Base-by-base conservation (phyloP, 2,888 invertebrate species). In the Xestia c-nigrum region DNA sequence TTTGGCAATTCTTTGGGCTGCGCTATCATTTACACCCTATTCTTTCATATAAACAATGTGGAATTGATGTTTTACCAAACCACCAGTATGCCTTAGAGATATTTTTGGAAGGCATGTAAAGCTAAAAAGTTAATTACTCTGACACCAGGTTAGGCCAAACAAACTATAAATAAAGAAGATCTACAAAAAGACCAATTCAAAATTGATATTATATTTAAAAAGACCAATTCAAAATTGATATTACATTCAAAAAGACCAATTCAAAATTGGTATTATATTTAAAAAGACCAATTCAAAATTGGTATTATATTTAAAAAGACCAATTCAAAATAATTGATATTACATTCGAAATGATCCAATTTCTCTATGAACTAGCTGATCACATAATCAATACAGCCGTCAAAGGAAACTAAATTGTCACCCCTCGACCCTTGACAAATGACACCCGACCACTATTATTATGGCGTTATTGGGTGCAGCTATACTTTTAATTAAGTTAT, bases 311-410 rank as follows among this genome's bases (percentile, higher is more conserved):
- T 31, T 3, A 31, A 66, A 61, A 47, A 16, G 31, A 7, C 40
- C 24, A 38, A 38, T 47, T 83, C 21, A 21, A 61, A 78, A 69
- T 64, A 78, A 69, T 64, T 59, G 1, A 38, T 43, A 64, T 52
- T 43, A 2, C 16, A 66, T 66, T 81, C 46, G 46, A 86, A 86
- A 46, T 74, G n/a, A 74, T 83, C 65, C 59, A 61, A 72, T 83
- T 85, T 19, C 21, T 47, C 43, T 38, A 66, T 66, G 63, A 55
- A 47, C 47, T 80, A 61, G 55, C 31, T 86, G 85, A 87, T 89
- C 87, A 81, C 73, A 88, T 89, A 90, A 92, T 92, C 91, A 90
- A 91, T 92, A 91, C 86, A 72, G 78, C 85, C 90, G 91, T 91
- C 90, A 90, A 87, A 88, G 84, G 80, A 80, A 89, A 90, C 84